These are phyloP conservation scores for Leucozona laternaria DNA, from an alignment of 2,888 invertebrate genomes.

Conservation along the genomic window DNA sequence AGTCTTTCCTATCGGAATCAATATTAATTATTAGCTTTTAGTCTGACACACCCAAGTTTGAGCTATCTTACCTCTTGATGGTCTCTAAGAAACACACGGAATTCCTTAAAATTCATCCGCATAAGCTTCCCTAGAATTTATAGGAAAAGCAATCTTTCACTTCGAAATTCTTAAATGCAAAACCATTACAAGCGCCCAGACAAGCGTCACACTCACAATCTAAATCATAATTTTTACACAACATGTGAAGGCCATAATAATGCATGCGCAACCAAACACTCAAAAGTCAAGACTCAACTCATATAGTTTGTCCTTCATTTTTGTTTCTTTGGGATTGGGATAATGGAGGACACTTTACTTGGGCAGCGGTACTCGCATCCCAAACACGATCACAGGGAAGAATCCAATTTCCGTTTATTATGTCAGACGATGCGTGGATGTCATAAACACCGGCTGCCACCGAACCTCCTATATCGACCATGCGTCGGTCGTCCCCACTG, in stretches of 20 bases:
- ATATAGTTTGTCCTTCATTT: conserved; percentile 42
- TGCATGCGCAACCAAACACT: conserved; percentile 32
- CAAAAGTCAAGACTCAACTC: neutral
- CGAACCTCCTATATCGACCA: neutral
- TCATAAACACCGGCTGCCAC: conserved; percentile 48
- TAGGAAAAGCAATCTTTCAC: neutral
- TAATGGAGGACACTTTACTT: conserved; percentile 27
- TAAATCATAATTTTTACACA: conserved; percentile 62
- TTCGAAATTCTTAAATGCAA: neutral
- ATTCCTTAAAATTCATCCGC: no score
- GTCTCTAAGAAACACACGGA: no score
- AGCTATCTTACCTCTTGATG: no score
- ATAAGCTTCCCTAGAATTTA: neutral
- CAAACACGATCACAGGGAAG: conserved; percentile 52
- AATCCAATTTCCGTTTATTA: conserved; percentile 76
- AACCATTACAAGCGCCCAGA: neutral
- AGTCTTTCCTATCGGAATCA: no score
- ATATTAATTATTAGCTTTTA: no score
- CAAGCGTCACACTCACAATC: conserved; percentile 55
- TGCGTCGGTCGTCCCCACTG: neutral
- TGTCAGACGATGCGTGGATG: conserved; percentile 70
- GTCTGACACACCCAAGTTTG: no score
- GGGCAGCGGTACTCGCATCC: conserved; percentile 53
- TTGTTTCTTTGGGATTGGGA: no score
- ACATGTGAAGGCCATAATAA: conserved; percentile 56